Evolutionary conservation across 2,888 invertebrate species (phyloP), one percentile per base, ranked within the genome.

Genomic region (Oscheius myriophilus): DNA sequence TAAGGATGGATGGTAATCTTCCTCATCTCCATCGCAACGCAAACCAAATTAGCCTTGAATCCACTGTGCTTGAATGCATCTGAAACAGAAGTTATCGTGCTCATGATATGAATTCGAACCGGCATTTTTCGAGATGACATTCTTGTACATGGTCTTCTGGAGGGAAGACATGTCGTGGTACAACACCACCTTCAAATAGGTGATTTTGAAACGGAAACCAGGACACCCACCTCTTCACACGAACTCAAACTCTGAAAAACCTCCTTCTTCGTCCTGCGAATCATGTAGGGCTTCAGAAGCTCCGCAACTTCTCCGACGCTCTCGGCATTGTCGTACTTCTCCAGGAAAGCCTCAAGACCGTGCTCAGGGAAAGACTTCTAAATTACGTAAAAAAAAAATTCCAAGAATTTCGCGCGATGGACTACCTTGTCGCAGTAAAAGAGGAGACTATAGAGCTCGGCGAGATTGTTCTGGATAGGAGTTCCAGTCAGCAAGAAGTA

Each of bases 1-100:
- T 88, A 88, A 0, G 88, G 88, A 73, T 88, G 88, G 65, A 85
- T 82, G 33, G 88, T 87, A 82, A 87, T 87, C 75, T 88, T 88
- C 43, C 88, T 72, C 23, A 88, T 79, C 77, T 88, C 88, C 86
- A 88, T 87, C 68, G 88, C 73, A 45, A 87, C 84, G 73, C 88
- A 88, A 3, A 18, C 21, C 21, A 21, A 6, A 6, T n/a, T 18
- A 3, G 6, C 21, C 6, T n/a, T 49, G 21, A 9, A 3, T 3
- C 49, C 49, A 9, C 21, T 18, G n/a, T 21, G 49, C 49, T 49
- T 49, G 49, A 49, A 18, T 2, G 21, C 21, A 18, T 49, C 49
- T 21, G 3, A 49, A 49, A 49, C 11, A 49, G 3, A n/a, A 6
- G 11, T 49, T 6, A 18, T 49, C 21, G 3, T 7, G 3, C 4